These are phyloP conservation scores for Gavialis gangeticus DNA, from an alignment of 2,113 vertebrate genomes.

Conservation along the genomic window DNA sequence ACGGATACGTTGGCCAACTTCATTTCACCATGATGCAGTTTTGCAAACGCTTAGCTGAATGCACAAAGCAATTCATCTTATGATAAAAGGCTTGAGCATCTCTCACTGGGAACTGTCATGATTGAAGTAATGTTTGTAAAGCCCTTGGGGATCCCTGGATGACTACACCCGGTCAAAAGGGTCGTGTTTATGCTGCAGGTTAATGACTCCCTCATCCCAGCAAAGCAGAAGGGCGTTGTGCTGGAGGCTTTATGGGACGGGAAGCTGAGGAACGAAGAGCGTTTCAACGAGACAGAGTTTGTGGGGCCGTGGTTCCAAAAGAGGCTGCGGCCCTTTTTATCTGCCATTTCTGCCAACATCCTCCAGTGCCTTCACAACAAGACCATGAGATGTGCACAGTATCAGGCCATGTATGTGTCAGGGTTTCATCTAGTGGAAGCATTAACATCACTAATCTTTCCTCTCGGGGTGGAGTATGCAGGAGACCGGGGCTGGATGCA, in stretches of 20 bases:
- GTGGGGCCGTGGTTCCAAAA: background rate
- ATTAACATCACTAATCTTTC: background rate
- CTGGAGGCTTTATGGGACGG: background rate
- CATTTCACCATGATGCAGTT: background rate
- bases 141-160: background rate
- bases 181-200: background rate
- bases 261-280: background rate
- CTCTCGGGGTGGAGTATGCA: background rate
- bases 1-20: background rate
- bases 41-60: background rate
- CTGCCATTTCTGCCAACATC: background rate
- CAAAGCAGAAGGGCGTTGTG: background rate
- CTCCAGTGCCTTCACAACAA: background rate
- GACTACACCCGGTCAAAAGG: background rate
- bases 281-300: background rate
- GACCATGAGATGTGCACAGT: background rate
- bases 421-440: background rate
- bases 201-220: background rate
- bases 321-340: background rate
- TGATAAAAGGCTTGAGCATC: background rate
- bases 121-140: background rate
- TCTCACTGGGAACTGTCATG: background rate
- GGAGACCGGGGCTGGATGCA: too few relatives aligned
- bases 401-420: conserved; percentile 6
- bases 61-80: background rate